Percentiles rank a stretch among this genome's conserved stretches.
Conservation (phyloP, 23 tunicate genomes). For the Trididemnum clinides region DNA sequence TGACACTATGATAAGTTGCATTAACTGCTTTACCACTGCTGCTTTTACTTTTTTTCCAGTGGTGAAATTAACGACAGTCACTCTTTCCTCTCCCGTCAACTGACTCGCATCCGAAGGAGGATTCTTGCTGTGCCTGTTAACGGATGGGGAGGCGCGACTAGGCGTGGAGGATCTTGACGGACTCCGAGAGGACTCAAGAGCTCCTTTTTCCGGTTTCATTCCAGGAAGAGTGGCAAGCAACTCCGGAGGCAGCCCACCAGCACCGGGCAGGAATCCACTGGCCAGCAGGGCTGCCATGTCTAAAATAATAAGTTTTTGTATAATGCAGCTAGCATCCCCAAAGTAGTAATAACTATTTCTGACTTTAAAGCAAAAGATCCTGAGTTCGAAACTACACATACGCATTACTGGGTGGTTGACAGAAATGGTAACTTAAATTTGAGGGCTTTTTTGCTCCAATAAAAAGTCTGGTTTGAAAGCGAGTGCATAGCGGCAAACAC, state of each 20-base stretch:
- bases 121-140: constrained; percentile 18
- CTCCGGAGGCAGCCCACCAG: constrained; percentile 54
- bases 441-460: too few species aligned
- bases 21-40: too few species aligned
- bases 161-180: constrained; percentile 63
- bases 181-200: constrained; percentile 16
- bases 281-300: constrained; percentile 53
- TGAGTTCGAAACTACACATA: too few species aligned
- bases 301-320: too few species aligned
- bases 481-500: too few species aligned
- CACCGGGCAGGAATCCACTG: constrained; percentile 54
- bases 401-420: too few species aligned
- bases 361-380: too few species aligned
- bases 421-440: too few species aligned
- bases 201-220: constrained; percentile 24
- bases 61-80: constrained; percentile 53
- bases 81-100: constrained; percentile 76
- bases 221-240: constrained; percentile 27
- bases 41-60: constrained; percentile 61
- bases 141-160: constrained; percentile 53
- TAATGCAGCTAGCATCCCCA: too few species aligned
- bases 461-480: too few species aligned
- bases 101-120: constrained; percentile 52
- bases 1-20: too few species aligned
- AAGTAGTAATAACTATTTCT: too few species aligned